Evolutionary conservation across 2,797 vertebrate genomes (phyloP).

Genomic region (Brachyalestes nurse): DNA sequence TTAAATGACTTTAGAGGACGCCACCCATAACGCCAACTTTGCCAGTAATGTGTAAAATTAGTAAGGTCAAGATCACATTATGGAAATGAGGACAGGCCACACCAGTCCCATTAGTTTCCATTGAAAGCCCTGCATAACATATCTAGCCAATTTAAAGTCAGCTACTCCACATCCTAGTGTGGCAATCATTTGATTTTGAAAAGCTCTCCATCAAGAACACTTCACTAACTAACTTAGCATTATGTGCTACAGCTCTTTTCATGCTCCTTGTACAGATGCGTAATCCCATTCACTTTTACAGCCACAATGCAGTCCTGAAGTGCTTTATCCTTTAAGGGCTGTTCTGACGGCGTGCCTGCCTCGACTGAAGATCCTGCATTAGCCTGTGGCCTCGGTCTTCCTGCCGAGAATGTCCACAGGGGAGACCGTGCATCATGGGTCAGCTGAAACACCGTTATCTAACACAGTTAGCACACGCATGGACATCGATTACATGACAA

Average conservation of each 20-base stretch:
- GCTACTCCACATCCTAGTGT: neutral
- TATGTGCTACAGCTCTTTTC: neutral
- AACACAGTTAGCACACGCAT: conserved; percentile 6
- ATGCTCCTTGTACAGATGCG: neutral
- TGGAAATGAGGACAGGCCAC: conserved; percentile 15
- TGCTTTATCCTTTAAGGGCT: neutral
- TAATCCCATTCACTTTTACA: neutral
- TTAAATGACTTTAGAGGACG: conserved; percentile 13
- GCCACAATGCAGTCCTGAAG: neutral
- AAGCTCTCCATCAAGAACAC: neutral
- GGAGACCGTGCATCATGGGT: neutral
- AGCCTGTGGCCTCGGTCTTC: neutral
- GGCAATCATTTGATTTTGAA: conserved; percentile 1
- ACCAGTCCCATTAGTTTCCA: conserved; percentile 24
- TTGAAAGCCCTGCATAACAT: conserved; percentile 9
- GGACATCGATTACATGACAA: neutral
- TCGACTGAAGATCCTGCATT: neutral
- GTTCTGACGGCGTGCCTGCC: neutral
- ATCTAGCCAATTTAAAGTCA: neutral
- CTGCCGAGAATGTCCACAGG: neutral
- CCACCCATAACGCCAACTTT: neutral
- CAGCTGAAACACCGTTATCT: neutral
- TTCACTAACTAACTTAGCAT: neutral
- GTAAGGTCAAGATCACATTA: conserved; percentile 4
- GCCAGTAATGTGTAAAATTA: conserved; percentile 13